phyloP scores from a whole-genome alignment of 1,140 invertebrate species.

The Drosophila obscura region DNA sequence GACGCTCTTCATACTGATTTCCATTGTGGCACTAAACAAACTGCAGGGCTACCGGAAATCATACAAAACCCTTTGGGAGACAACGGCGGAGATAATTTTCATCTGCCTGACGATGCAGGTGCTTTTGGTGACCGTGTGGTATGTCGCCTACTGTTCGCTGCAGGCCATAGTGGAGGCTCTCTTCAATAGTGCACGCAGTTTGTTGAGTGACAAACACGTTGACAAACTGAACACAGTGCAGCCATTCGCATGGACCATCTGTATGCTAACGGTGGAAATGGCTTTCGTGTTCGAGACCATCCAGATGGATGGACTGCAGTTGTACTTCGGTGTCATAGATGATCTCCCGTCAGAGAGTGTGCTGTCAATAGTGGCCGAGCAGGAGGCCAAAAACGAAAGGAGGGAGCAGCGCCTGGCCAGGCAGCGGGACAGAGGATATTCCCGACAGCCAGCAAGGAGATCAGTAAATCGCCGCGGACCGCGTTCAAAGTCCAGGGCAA shows the following conservation, averaged over 20 bases:
- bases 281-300: background rate
- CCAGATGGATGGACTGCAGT: conserved; percentile 19
- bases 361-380: too few species aligned
- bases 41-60: background rate
- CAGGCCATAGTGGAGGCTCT: background rate
- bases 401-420: too few species aligned
- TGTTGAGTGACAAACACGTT: background rate
- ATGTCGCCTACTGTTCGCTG: background rate
- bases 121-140: conserved; percentile 4
- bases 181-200: background rate
- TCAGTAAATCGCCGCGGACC: too few species aligned
- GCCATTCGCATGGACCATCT: background rate
- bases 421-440: too few species aligned
- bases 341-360: conserved; percentile 8
- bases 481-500: too few species aligned
- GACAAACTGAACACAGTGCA: background rate
- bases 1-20: conserved; percentile 7
- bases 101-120: conserved; percentile 7
- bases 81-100: background rate
- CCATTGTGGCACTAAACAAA: conserved; percentile 15
- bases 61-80: too few species aligned
- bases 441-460: too few species aligned
- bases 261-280: conserved; percentile 1
- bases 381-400: too few species aligned
- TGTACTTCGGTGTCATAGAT: conserved; percentile 13